phyloP scores from a whole-genome alignment of 2,113 vertebrate genomes.

The Propithecus coquereli region DNA sequence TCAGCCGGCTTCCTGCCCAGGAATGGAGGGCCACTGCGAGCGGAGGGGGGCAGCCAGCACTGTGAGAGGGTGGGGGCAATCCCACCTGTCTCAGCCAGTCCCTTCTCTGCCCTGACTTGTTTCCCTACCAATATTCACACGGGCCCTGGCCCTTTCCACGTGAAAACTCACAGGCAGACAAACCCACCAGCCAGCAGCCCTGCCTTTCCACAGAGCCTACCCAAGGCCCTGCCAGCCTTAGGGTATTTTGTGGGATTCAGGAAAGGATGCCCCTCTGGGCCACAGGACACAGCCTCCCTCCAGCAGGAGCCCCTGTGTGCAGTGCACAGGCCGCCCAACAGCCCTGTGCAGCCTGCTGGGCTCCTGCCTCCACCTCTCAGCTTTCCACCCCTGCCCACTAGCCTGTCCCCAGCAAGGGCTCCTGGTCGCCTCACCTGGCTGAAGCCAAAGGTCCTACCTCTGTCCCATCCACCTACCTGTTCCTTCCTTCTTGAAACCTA shows the following conservation, averaged over 20 bases:
- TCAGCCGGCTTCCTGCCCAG: slow-evolving; percentile 49
- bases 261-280: background rate
- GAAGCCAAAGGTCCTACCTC: background rate
- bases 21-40: background rate
- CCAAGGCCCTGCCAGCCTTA: background rate
- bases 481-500: background rate
- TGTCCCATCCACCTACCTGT: background rate
- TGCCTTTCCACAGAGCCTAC: background rate
- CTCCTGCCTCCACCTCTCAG: too few species aligned
- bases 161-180: background rate
- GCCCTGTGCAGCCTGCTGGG: too few species aligned
- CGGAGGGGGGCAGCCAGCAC: background rate
- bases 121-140: too few species aligned
- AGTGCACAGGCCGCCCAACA: background rate
- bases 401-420: background rate
- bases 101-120: background rate
- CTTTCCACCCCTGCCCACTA: background rate
- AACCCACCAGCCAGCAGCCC: background rate
- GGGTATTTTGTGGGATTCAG: background rate
- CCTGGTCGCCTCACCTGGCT: background rate
- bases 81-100: background rate
- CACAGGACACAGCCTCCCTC: background rate
- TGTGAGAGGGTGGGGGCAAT: too few species aligned
- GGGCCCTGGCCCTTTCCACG: background rate
- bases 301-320: background rate